These are phyloP conservation scores for Drosophila kepulauana DNA, from an alignment of 1,140 invertebrate genomes.

Conservation along the genomic window DNA sequence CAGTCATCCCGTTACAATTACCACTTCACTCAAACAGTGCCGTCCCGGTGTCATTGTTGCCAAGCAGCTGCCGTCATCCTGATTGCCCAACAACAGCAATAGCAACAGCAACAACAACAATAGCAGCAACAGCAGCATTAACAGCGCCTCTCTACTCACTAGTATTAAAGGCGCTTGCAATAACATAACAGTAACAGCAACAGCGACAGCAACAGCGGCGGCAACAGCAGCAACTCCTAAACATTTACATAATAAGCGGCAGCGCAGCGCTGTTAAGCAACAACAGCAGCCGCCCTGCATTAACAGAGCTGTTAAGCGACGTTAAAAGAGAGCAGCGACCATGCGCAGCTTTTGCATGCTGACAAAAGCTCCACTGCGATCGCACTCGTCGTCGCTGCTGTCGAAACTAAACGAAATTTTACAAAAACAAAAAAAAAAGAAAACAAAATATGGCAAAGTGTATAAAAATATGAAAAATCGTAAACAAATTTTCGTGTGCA, in stretches of 20 bases:
- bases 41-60: slow-evolving; percentile 94
- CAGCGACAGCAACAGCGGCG: slow-evolving; percentile 29
- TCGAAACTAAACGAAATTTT: slow-evolving; percentile 15
- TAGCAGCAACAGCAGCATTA: slow-evolving; percentile 41
- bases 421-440: slow-evolving; percentile 13
- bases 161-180: slow-evolving; percentile 70
- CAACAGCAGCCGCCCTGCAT: slow-evolving; percentile 28
- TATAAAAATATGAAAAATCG: slow-evolving; percentile 19
- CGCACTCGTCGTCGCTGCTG: slow-evolving; percentile 1
- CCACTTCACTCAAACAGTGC: slow-evolving; percentile 88
- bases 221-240: slow-evolving; percentile 50
- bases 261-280: slow-evolving; percentile 55
- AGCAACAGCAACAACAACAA: slow-evolving; percentile 19
- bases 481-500: slow-evolving; percentile 47
- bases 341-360: slow-evolving; percentile 1
- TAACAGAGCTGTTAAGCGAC: slow-evolving; percentile 37
- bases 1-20: slow-evolving; percentile 69
- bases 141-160: slow-evolving; percentile 22
- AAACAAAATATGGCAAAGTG: slow-evolving; percentile 21
- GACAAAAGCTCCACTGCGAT: slow-evolving; percentile 12
- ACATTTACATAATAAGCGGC: slow-evolving; percentile 54
- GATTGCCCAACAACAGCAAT: slow-evolving; percentile 77
- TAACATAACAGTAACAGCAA: slow-evolving; percentile 33
- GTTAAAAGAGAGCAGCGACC: slow-evolving; percentile 17
- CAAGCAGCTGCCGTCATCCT: slow-evolving; percentile 87